These are phyloP conservation scores for Ectemnius continuus DNA, from an alignment of 2,888 invertebrate genomes.

Conservation along the genomic window DNA sequence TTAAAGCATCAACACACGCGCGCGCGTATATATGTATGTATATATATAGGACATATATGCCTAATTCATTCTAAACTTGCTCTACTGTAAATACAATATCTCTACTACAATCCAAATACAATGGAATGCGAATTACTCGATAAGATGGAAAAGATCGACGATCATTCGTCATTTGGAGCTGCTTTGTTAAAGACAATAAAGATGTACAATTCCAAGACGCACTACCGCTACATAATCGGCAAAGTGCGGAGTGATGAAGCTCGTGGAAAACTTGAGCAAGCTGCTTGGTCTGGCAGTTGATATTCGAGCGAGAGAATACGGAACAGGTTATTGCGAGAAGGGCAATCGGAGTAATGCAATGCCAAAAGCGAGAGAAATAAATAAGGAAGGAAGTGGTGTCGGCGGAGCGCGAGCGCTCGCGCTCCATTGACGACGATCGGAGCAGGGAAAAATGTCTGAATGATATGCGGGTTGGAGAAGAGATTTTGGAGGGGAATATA, in stretches of 20 bases:
- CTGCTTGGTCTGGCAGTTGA: conserved; percentile 1
- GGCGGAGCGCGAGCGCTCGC: too few relatives aligned
- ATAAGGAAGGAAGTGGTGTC: too few relatives aligned
- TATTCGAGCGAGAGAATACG: not conserved
- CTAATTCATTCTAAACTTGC: too few relatives aligned
- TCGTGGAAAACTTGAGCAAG: too few relatives aligned
- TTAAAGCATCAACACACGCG: conserved; percentile 7
- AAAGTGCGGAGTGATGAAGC: too few relatives aligned
- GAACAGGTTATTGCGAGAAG: not conserved
- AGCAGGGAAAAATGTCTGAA: not conserved
- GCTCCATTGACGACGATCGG: too few relatives aligned
- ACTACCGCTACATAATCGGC: too few relatives aligned
- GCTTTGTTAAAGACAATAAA: not conserved
- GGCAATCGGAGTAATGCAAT: not conserved
- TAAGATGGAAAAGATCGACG: not conserved
- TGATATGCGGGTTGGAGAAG: not conserved
- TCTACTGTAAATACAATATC: too few relatives aligned
- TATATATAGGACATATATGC: not conserved
- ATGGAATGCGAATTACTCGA: not conserved
- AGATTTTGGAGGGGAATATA: conserved; percentile 8
- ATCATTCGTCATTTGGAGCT: not conserved
- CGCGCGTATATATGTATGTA: conserved; percentile 1
- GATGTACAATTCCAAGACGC: not conserved
- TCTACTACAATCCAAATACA: not conserved
- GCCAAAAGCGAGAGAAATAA: not conserved